Evolutionary conservation across 2,797 vertebrate genomes (phyloP), one percentile per base, ranked within the genome.

Genomic region (Adrianichthys oophorus): DNA sequence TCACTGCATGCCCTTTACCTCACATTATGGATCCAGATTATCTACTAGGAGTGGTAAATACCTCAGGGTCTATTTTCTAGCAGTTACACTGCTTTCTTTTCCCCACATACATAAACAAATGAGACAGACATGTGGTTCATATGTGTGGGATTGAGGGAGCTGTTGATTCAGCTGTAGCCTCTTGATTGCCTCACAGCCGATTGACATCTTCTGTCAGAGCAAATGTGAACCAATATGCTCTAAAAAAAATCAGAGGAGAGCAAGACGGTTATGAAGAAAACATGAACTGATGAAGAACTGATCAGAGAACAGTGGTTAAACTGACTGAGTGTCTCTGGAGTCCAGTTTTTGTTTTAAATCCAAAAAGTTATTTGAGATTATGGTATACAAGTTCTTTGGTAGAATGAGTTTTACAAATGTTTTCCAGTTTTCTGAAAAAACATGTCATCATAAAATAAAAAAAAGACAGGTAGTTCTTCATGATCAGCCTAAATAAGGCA

Each of bases 131-230:
- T 64, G 53, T 37, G 37, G 60, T 16, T 51, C 24, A 16, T 60
- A 51, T 70, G 44, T 67, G 52, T 62, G 62, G 18, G 51, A 21
- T 19, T 44, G 53, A 52, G 49, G n/a, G 66, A 65, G 50, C 74
- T 90, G 90, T 91, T 92, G 87, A 91, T 87, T 90, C 90, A 92
- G 90, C 91, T 91, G 89, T 75, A 83, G 80, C 48, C 72, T 84
- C 66, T 70, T 57, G 66, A 85, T 74, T 5, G 71, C 73, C 79
- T 88, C 85, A 90, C 83, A 87, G 86, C 75, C 74, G 78, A 90
- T 80, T 88, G 90, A 91, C 87, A 82, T 82, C 80, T 78, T 87
- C 76, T 69, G 80, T 90, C 85, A 86, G 68, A 55, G 59, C 77
- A 88, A 89, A 90, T 86, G 88, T 91, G 90, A 90, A 87, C 90